These are phyloP conservation scores for Gallinago solitaria DNA, from an alignment of 2,797 vertebrate genomes.

Conservation along the genomic window DNA sequence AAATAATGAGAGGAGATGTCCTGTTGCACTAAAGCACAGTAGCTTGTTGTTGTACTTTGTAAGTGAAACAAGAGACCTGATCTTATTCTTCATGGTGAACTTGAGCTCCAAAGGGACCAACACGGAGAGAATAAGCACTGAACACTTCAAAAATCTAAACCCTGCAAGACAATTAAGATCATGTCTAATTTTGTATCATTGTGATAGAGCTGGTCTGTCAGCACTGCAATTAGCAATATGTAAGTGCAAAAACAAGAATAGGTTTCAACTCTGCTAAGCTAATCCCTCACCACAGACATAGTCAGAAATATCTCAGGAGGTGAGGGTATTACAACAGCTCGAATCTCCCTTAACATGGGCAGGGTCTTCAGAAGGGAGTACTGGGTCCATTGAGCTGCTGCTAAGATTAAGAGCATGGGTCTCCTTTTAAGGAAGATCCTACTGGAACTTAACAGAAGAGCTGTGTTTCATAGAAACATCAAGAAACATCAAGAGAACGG, in stretches of 20 bases:
- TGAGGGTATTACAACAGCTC: neutral
- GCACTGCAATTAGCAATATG: neutral
- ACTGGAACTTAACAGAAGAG: neutral
- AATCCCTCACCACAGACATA: neutral
- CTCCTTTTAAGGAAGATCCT: neutral
- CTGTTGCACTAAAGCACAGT: neutral
- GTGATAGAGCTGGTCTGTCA: neutral
- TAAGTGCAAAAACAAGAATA: neutral
- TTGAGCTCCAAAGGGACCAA: neutral
- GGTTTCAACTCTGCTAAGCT: neutral
- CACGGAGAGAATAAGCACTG: neutral
- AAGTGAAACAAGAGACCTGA: neutral
- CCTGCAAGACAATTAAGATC: neutral
- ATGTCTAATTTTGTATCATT: neutral
- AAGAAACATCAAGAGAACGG: neutral
- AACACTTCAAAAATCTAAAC: neutral
- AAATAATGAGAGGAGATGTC: neutral
- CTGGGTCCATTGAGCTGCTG: neutral
- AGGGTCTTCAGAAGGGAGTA: neutral
- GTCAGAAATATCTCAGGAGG: neutral
- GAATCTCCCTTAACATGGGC: neutral
- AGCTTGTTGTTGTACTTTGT: neutral
- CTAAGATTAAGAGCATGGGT: neutral
- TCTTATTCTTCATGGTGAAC: neutral
- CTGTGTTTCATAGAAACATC: neutral